phyloP scores from a whole-genome alignment of 2,797 vertebrate species.

The Selene dorsalis region DNA sequence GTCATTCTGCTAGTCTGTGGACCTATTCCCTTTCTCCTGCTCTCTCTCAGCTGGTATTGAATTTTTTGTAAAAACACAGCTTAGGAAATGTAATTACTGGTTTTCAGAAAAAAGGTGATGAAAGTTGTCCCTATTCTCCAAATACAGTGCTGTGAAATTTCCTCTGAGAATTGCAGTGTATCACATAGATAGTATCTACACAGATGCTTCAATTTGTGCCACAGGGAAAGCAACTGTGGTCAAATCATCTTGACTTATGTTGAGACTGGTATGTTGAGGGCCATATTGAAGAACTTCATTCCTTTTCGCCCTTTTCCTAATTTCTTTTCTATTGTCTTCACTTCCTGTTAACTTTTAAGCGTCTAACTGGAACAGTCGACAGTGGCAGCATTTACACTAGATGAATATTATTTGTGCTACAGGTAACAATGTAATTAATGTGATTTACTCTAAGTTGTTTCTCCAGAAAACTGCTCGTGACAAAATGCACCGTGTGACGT shows the following conservation, averaged over 20 bases:
- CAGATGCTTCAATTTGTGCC: slow-evolving; percentile 18
- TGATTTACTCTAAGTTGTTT: background rate
- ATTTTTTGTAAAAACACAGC: background rate
- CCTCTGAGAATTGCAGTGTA: background rate
- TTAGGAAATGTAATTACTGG: background rate
- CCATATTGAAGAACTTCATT: background rate
- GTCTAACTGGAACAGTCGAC: background rate
- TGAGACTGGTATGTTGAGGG: no score
- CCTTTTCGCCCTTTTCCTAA: background rate
- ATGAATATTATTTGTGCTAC: background rate
- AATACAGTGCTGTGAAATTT: background rate
- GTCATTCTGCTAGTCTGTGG: background rate
- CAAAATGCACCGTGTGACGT: background rate
- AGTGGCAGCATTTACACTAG: background rate
- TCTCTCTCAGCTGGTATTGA: background rate
- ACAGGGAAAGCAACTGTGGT: slow-evolving; percentile 20
- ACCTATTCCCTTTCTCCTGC: background rate
- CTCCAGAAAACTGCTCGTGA: background rate
- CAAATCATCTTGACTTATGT: slow-evolving; percentile 46
- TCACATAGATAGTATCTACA: background rate
- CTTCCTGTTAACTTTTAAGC: slow-evolving; percentile 1
- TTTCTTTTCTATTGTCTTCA: slow-evolving; percentile 20
- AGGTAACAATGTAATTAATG: background rate
- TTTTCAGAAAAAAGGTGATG: background rate
- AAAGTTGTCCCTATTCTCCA: background rate